These are phyloP conservation scores for Melangyna quadrimaculata DNA, from an alignment of 2,888 invertebrate species.

Conservation along the genomic window DNA sequence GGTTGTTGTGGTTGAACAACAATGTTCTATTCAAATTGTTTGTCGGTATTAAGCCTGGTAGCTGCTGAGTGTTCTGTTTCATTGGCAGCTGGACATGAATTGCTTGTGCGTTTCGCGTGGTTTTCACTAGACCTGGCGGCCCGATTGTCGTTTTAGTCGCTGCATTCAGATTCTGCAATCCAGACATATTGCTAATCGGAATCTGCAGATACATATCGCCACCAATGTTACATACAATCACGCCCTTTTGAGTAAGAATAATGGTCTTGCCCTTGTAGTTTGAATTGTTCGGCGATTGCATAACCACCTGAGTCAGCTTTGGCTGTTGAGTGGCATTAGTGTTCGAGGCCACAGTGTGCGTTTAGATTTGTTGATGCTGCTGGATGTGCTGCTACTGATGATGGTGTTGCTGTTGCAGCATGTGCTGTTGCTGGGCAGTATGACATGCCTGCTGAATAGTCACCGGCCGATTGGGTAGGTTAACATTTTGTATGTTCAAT, in stretches of 20 bases:
- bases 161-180: slow-evolving; percentile 76
- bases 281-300: slow-evolving; percentile 76
- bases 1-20: slow-evolving; percentile 78
- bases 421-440: slow-evolving; percentile 80
- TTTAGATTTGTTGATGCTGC: slow-evolving; percentile 75
- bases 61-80: slow-evolving; percentile 76
- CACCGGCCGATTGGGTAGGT: slow-evolving; percentile 79
- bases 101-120: slow-evolving; percentile 75
- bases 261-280: slow-evolving; percentile 81
- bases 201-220: slow-evolving; percentile 81
- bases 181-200: slow-evolving; percentile 80
- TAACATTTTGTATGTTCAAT: slow-evolving; percentile 80
- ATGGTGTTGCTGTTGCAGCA: slow-evolving; percentile 79
- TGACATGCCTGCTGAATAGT: slow-evolving; percentile 81
- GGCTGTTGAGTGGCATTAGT: slow-evolving; percentile 80
- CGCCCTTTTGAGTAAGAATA: slow-evolving; percentile 80
- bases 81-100: slow-evolving; percentile 76
- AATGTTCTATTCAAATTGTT: slow-evolving; percentile 74
- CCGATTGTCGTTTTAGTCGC: slow-evolving; percentile 79
- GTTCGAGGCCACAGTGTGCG: slow-evolving; percentile 80
- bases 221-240: slow-evolving; percentile 80
- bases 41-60: slow-evolving; percentile 80
- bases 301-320: slow-evolving; percentile 80
- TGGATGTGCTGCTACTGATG: slow-evolving; percentile 76
- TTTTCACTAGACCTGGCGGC: slow-evolving; percentile 78